phyloP scores from a whole-genome alignment of 1,140 invertebrate species.

The Platyscapa corneri region DNA sequence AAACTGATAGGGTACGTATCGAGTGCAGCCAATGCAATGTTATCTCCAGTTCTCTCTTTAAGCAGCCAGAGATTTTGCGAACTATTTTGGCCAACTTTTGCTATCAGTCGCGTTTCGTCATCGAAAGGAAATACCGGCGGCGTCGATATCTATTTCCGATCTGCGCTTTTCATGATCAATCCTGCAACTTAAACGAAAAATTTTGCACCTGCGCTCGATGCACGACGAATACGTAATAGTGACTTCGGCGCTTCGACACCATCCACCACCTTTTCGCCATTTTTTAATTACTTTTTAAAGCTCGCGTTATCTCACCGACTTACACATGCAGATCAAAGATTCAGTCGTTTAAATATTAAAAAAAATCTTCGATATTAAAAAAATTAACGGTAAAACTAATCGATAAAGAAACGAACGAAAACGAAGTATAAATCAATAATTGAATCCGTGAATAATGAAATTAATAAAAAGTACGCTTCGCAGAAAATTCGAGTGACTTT shows the following conservation, averaged over 20 bases:
- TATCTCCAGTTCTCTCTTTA: too few relatives aligned
- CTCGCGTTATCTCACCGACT: background rate
- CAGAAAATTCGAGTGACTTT: too few relatives aligned
- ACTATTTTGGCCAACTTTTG: background rate
- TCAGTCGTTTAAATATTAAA: background rate
- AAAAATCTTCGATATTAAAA: too few relatives aligned
- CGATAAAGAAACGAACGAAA: too few relatives aligned
- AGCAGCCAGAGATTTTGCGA: too few relatives aligned
- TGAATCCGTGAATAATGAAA: too few relatives aligned
- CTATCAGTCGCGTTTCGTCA: conserved; percentile 39
- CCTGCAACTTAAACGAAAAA: background rate
- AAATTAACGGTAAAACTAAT: too few relatives aligned
- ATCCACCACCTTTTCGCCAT: background rate
- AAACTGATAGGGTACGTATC: too few relatives aligned
- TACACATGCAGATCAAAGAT: background rate
- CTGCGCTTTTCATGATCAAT: too few relatives aligned
- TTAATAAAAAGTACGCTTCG: background rate
- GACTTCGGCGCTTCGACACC: background rate
- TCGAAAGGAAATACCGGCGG: conserved; percentile 19
- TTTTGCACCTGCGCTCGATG: conserved; percentile 5
- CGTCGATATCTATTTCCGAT: conserved; percentile 13
- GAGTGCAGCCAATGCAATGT: too few relatives aligned
- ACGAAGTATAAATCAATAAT: too few relatives aligned
- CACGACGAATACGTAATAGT: conserved; percentile 13
- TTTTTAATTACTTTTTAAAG: conserved; percentile 7